Evolutionary conservation across 2,113 vertebrate species (phyloP), one percentile per base, ranked within the genome.

Genomic region (Indri indri): DNA sequence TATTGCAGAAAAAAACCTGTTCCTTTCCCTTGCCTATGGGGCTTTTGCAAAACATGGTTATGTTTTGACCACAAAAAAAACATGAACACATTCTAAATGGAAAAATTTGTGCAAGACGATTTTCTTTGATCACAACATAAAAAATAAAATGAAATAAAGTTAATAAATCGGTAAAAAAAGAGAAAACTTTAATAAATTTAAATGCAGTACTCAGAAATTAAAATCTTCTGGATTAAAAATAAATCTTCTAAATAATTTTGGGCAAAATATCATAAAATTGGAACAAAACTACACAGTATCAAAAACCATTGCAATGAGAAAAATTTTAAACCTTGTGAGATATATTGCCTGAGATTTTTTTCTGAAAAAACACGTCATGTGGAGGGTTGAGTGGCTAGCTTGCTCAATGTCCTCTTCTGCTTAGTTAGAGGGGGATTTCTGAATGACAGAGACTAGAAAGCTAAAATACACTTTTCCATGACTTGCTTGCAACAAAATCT

Each of bases 61-160:
- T 94, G 57, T 83, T 92, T 92, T 90, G 66, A 12, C 25, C 16
- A 76, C 12, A 88, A 59, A 89, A 20, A 37, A 95, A 94, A 73
- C 22, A 16, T 85, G 82, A 79, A 83, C 54, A 87, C 34, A 86
- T 88, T 90, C 27, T 18, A 96, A 96, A 79, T 20, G 84, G 34
- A 30, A 85, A 79, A 93, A 89, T 42, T 71, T 45, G 1, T 73
- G 6, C 3, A 80, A 68, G 40, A 73, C 3, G 37, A 66, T 3
- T 16, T 66, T 85, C 22, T 73, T 80, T 70, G 50, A 74, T 63
- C 23, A 52, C 8, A 63, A 27, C 45, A 50, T 22, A 59, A 73
- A 81, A 83, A 65, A 40, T 20, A 20, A 42, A 66, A 80, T 1
- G 8, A 88, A 93, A 54, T 61, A n/a, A 20, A 94, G 80, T 54